Evolutionary conservation across 2,888 invertebrate species (phyloP), one percentile per base, ranked within the genome.

Genomic region (Pristionchus mayeri): DNA sequence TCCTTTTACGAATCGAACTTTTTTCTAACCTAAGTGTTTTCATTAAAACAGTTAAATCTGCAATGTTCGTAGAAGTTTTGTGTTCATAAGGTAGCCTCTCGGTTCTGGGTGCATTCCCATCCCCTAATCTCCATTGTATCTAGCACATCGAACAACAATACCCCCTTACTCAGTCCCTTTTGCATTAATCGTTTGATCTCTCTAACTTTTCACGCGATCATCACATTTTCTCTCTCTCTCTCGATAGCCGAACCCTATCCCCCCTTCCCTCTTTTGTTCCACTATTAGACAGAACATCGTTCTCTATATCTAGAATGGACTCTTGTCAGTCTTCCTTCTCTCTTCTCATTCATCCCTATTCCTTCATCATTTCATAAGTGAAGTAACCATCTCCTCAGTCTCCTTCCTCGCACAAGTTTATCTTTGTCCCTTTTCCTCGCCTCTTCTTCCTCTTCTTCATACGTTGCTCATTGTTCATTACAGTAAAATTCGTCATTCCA

Each of bases 191-290:
- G n/a, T n/a, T n/a, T n/a, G n/a, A n/a, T n/a, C n/a, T n/a, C n/a
- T n/a, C n/a, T n/a, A n/a, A n/a, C n/a, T n/a, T n/a, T n/a, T n/a
- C n/a, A n/a, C n/a, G n/a, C n/a, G n/a, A n/a, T n/a, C n/a, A n/a
- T n/a, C n/a, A n/a, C n/a, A n/a, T n/a, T 54, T 24, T 54, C 54
- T 54, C 54, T 54, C 54, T 54, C 54, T 54, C 54, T 13, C 18
- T 63, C 63, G 63, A 63, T 63, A 63, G 63, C 63, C 63, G 63
- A 63, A 63, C 63, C 63, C 63, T 18, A 27, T 34, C 63, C 63
- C 30, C 24, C 63, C 63, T 63, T 34, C 63, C 30, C 30, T 30
- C 63, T 34, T 34, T 34, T 34, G 16, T 63, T 63, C 63, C 63
- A 2, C 21, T 18, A 16, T 34, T n/a, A n/a, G n/a, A n/a, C 2